Evolutionary conservation across 2,113 vertebrate species (phyloP).

Genomic region (Chloropsis hardwickii): DNA sequence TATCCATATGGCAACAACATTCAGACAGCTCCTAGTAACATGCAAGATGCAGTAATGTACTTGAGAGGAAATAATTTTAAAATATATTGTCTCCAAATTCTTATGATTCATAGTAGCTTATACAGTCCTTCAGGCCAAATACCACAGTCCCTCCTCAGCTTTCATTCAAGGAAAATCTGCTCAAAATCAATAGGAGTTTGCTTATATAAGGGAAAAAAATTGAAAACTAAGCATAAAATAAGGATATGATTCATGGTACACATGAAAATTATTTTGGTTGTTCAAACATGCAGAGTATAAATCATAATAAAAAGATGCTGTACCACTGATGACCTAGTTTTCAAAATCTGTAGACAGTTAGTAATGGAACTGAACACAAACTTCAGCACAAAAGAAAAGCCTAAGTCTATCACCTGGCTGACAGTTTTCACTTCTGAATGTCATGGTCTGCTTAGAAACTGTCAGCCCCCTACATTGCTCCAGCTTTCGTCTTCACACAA

Average conservation of each 20-base stretch:
- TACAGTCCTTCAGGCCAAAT: constrained; percentile 25
- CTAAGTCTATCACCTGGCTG: neutral
- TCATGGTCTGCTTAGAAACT: neutral
- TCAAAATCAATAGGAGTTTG: constrained; percentile 29
- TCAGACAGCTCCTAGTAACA: neutral
- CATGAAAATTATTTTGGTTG: neutral
- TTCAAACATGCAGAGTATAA: neutral
- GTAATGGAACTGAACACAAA: neutral
- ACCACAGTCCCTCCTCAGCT: constrained; percentile 4
- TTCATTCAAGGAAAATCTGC: constrained; percentile 33
- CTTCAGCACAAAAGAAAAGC: neutral
- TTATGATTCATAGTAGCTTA: constrained; percentile 16
- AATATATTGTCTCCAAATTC: constrained; percentile 23
- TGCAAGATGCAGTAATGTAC: neutral
- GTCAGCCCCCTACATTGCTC: neutral
- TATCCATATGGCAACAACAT: constrained; percentile 24
- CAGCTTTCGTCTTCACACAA: neutral
- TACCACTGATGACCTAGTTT: neutral
- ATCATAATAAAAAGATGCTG: neutral
- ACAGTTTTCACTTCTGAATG: neutral
- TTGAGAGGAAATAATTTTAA: constrained; percentile 44
- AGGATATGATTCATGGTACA: neutral
- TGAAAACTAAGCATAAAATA: constrained; percentile 13
- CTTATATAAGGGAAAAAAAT: constrained; percentile 9
- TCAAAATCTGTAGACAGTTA: neutral